Evolutionary conservation across 1,140 invertebrate genomes (phyloP).

Genomic region (Phymorhynchus buccinoides): DNA sequence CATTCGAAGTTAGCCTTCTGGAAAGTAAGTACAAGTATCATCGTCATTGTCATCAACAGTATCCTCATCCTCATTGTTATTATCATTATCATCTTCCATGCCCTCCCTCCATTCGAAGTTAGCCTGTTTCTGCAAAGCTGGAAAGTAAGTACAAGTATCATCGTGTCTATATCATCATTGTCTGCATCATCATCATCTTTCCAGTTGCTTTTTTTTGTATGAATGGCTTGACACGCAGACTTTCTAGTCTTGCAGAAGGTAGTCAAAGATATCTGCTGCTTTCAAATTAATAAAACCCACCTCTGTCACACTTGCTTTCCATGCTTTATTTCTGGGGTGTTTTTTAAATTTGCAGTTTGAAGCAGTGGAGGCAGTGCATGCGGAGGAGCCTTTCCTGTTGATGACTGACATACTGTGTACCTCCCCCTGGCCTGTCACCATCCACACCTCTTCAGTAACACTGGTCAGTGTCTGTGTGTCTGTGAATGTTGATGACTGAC

Average conservation of each 20-base stretch:
- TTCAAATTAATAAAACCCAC: too few relatives aligned
- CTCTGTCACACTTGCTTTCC: too few relatives aligned
- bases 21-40: constrained; percentile 60
- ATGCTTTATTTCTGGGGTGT: too few relatives aligned
- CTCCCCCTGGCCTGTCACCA: constrained; percentile 70
- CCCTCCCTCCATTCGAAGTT: constrained; percentile 71
- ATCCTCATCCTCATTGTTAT: too few relatives aligned
- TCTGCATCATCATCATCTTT: too few relatives aligned
- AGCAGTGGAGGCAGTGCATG: constrained; percentile 64
- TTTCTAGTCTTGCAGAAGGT: too few relatives aligned
- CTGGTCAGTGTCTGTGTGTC: constrained; percentile 58
- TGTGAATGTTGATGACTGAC: not conserved
- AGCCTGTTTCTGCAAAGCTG: too few relatives aligned
- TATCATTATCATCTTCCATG: constrained; percentile 13
- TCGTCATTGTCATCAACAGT: too few relatives aligned
- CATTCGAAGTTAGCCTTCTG: constrained; percentile 72
- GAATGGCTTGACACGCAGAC: too few relatives aligned
- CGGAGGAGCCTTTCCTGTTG: constrained; percentile 70
- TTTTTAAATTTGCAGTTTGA: constrained; percentile 70
- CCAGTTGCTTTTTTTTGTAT: too few relatives aligned
- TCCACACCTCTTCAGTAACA: constrained; percentile 65
- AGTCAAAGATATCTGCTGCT: too few relatives aligned
- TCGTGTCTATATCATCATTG: too few relatives aligned
- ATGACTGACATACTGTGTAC: constrained; percentile 70
- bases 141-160: constrained; percentile 61